Percentiles rank a stretch among this genome's conserved stretches.
These are phyloP conservation scores for Bettongia penicillata DNA, from an alignment of 2,113 vertebrate genomes.

Conservation along the genomic window DNA sequence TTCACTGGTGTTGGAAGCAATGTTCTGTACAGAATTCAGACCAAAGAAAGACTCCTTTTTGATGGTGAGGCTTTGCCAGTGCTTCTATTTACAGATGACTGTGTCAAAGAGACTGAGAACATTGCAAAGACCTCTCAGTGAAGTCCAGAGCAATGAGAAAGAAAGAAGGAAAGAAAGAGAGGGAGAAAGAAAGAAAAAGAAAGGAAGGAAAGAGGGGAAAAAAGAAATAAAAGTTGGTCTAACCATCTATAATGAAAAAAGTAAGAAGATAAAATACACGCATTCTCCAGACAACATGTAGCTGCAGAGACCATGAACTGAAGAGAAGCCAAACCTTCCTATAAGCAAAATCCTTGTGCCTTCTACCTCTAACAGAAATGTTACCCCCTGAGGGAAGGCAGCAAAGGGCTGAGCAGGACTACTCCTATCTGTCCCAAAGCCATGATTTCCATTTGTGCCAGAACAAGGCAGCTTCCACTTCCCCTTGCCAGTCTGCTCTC, in stretches of 20 bases:
- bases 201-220: too few relatives aligned
- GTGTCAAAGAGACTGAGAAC: too few relatives aligned
- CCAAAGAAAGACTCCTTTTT: too few relatives aligned
- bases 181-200: too few relatives aligned
- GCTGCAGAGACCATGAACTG: neutral
- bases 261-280: neutral
- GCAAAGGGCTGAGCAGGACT: neutral
- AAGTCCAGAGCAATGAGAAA: too few relatives aligned
- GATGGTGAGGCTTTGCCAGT: too few relatives aligned
- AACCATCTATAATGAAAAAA: neutral
- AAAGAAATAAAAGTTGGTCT: neutral
- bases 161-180: neutral
- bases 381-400: neutral
- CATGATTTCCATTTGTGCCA: neutral
- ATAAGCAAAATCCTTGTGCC: neutral
- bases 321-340: neutral
- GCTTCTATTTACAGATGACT: too few relatives aligned
- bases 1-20: neutral
- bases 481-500: neutral
- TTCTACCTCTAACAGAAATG: neutral
- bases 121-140: too few relatives aligned
- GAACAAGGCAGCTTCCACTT: neutral
- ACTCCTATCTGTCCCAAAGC: neutral
- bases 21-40: neutral
- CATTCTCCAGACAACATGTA: neutral